Evolutionary conservation across 2,888 invertebrate genomes (phyloP), one percentile per base, ranked within the genome.

Genomic region (Hemistola chrysoprasaria): DNA sequence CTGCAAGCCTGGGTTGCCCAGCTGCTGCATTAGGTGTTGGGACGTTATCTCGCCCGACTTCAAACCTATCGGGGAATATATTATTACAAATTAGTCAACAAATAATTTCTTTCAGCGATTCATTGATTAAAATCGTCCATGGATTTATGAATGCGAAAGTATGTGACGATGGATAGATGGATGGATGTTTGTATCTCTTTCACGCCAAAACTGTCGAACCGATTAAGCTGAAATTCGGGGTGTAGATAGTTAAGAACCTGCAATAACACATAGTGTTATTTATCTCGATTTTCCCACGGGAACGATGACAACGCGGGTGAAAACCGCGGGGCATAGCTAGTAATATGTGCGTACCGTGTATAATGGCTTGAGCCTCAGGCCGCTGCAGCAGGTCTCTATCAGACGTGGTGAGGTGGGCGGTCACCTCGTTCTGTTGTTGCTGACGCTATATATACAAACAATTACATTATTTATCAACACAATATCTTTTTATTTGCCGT

Each of bases 1-100:
- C 67, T 94, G 94, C 78, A 93, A 90, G 7, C 92, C 93, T 1
- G 93, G 93, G 79, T 95, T 95, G 61, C 90, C 90, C 38, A 95
- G 86, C 71, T 95, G 95, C 71, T 95, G 94, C 72, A 95, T 92
- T 56, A 95, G 78, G 65, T 94, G 92, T 22, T 93, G 93, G 16
- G 91, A 90, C 1, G 95, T 94, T 43, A 95, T 92, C 77, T 95
- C 95, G 40, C 95, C 95, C 10, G 93, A 92, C 62, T 93, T 92
- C 64, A 95, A 79, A 53, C 94, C 94, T 93, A 16, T 16, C n/a
- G n/a, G n/a, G n/a, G n/a, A n/a, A n/a, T n/a, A n/a, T n/a, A n/a
- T n/a, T n/a, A n/a, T n/a, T n/a, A n/a, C n/a, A n/a, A n/a, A n/a
- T n/a, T n/a, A n/a, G n/a, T n/a, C n/a, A n/a, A n/a, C n/a, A n/a